These are phyloP conservation scores for Galaxea fascicularis DNA, from an alignment of 92 coral and sea anemone genomes.

Conservation along the genomic window DNA sequence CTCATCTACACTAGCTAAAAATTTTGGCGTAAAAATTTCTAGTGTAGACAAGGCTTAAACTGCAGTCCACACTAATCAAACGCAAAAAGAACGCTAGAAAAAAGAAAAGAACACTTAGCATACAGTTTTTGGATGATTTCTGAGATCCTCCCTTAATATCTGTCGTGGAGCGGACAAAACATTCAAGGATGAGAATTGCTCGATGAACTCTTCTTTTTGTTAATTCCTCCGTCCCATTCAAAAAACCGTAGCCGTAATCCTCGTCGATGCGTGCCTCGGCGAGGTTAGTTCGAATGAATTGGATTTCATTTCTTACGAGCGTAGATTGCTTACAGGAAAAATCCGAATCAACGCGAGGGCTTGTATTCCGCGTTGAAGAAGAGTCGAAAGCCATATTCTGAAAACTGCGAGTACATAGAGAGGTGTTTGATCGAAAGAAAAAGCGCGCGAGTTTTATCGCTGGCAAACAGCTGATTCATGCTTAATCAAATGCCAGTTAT, in stretches of 20 bases:
- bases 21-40: too few species aligned
- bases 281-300: constrained; percentile 18
- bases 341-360: constrained; percentile 8
- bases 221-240: constrained; percentile 42
- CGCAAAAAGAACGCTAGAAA: neutral
- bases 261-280: constrained; percentile 10
- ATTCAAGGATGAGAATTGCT: constrained; percentile 28
- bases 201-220: constrained; percentile 26
- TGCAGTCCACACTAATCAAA: too few species aligned
- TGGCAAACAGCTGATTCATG: constrained; percentile 23
- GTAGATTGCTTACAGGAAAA: constrained; percentile 18
- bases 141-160: neutral
- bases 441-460: constrained; percentile 7
- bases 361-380: constrained; percentile 9
- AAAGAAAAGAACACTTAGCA: too few species aligned
- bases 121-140: constrained; percentile 20
- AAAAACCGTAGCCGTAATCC: constrained; percentile 34
- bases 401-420: neutral
- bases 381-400: constrained; percentile 20
- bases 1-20: too few species aligned
- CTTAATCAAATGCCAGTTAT: constrained; percentile 5
- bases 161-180: constrained; percentile 28
- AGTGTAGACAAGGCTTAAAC: too few species aligned
- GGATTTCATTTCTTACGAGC: constrained; percentile 20
- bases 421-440: constrained; percentile 1